These are phyloP conservation scores for Salarias fasciatus DNA, from an alignment of 2,797 vertebrate genomes.

Conservation along the genomic window DNA sequence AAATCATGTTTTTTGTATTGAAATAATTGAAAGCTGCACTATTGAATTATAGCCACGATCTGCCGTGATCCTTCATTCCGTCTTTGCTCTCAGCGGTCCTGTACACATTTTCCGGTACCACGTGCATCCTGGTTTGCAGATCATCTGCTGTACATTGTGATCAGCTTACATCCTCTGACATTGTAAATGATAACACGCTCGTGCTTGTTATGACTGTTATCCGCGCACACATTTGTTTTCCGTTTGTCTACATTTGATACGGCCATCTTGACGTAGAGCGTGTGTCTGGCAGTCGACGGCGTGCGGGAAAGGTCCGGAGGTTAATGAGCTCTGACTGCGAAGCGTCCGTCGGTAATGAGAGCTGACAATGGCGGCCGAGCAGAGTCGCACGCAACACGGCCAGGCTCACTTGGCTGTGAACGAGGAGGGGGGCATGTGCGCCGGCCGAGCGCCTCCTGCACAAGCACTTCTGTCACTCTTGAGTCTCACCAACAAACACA, in stretches of 20 bases:
- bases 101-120: no score
- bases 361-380: slow-evolving; percentile 40
- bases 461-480: slow-evolving; percentile 1
- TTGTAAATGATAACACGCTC: background rate
- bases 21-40: no score
- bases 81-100: no score
- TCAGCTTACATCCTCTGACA: background rate
- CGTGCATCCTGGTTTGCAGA: no score
- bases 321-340: slow-evolving; percentile 65
- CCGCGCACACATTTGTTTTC: background rate
- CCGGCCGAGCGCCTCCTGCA: background rate
- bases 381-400: slow-evolving; percentile 18
- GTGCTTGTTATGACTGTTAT: slow-evolving; percentile 5
- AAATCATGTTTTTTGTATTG: no score
- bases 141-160: no score
- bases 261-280: slow-evolving; percentile 7
- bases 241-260: background rate
- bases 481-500: slow-evolving; percentile 13
- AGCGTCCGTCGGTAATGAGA: slow-evolving; percentile 55
- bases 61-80: no score
- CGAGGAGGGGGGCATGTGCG: slow-evolving; percentile 5
- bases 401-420: slow-evolving; percentile 43
- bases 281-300: slow-evolving; percentile 21
- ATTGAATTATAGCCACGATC: no score
- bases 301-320: slow-evolving; percentile 33